Percentiles rank a stretch among this genome's conserved stretches.
These are phyloP conservation scores for Cairina moschata DNA, from an alignment of 2,113 vertebrate genomes.

Conservation along the genomic window DNA sequence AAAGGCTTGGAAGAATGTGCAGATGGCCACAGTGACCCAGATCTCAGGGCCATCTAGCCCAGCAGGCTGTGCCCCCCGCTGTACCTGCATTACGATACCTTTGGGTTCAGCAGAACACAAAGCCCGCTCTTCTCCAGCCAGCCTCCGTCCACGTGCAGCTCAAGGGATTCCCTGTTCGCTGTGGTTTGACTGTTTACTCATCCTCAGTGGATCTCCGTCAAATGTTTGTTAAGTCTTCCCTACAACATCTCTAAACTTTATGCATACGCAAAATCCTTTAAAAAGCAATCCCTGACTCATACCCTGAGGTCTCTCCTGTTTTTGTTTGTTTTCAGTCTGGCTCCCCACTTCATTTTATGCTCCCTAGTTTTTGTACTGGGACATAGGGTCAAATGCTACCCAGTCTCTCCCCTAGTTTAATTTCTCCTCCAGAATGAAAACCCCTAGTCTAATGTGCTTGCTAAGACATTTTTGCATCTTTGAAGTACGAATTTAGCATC, in stretches of 20 bases:
- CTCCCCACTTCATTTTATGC: not conserved
- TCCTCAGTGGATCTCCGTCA: not conserved
- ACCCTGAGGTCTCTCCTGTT: not conserved
- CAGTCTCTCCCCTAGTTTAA: not conserved
- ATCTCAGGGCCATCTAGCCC: not conserved
- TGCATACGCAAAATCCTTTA: not conserved
- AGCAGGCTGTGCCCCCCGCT: not conserved
- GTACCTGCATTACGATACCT: not conserved
- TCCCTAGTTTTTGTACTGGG: not conserved
- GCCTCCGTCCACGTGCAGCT: not conserved
- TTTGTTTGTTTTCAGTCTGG: not conserved
- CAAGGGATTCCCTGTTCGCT: not conserved
- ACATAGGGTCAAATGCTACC: not conserved
- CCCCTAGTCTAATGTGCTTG: not conserved
- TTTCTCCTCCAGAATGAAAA: not conserved
- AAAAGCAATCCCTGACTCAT: not conserved
- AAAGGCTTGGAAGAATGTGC: not conserved
- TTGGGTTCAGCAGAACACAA: not conserved
- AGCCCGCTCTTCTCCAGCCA: not conserved
- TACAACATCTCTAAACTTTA: not conserved
- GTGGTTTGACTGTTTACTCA: not conserved
- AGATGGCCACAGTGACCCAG: not conserved
- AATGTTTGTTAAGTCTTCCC: not conserved
- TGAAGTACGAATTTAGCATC: not conserved
- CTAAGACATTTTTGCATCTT: not conserved